Conservation (phyloP, 1,140 invertebrate genomes). For the Bombus turneri region DNA sequence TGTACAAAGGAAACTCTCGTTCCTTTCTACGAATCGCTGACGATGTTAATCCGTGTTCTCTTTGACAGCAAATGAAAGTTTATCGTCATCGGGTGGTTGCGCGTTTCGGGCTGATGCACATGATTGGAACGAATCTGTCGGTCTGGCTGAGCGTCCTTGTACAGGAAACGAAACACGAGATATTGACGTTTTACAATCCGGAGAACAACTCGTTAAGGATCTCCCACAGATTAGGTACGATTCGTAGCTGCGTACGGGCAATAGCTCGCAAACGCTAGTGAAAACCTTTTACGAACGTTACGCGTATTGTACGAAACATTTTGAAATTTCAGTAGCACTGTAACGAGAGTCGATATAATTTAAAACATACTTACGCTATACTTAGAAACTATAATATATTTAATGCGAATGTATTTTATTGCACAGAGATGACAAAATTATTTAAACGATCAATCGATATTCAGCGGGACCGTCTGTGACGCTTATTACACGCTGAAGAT, state of each 20-base stretch:
- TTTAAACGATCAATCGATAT: no score
- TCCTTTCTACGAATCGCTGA: neutral
- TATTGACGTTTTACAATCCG: slow-evolving; percentile 93
- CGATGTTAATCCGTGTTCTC: slow-evolving; percentile 42
- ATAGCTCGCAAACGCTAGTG: no score
- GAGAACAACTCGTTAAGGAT: slow-evolving; percentile 91
- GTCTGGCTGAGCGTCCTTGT: slow-evolving; percentile 96
- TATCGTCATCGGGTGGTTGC: slow-evolving; percentile 93
- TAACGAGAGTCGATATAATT: no score
- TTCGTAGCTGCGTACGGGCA: no score
- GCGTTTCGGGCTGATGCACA: slow-evolving; percentile 96
- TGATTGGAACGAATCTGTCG: slow-evolving; percentile 97
- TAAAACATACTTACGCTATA: no score
- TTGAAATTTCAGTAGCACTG: no score
- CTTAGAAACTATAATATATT: no score
- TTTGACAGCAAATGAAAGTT: slow-evolving; percentile 91
- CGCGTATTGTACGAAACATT: no score
- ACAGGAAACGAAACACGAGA: slow-evolving; percentile 97
- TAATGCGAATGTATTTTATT: no score
- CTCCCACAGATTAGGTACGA: slow-evolving; percentile 86
- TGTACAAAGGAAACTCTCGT: neutral
- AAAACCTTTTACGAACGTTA: neutral
- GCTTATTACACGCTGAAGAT: no score
- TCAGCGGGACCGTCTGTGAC: no score
- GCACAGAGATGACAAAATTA: no score